A percentile compares a stretch with the other conserved stretches of the same genome.
Conservation (phyloP, 2,797 vertebrate species). For the Parauchenoglanis ngamensis region DNA sequence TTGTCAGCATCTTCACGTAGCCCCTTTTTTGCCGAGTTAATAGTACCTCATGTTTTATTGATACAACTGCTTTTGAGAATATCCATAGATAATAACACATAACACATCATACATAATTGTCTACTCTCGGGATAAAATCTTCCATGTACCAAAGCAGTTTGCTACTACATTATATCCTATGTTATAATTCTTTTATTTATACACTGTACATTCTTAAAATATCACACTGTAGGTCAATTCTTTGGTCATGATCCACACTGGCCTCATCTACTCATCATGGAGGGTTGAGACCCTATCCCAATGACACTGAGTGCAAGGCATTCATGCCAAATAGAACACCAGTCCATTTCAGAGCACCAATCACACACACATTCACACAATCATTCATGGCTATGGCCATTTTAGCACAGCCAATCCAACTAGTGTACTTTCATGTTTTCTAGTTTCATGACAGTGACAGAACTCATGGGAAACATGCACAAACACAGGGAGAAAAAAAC, state of each 20-base stretch:
- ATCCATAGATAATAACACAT: not conserved
- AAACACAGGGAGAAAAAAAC: not conserved
- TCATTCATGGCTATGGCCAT: not conserved
- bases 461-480: not conserved
- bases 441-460: not conserved
- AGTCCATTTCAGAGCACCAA: not conserved
- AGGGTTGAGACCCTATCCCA: not conserved
- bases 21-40: no score
- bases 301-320: not conserved
- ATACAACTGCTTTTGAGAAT: not conserved
- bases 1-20: no score
- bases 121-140: not conserved
- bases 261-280: not conserved
- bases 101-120: not conserved
- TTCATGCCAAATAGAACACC: not conserved
- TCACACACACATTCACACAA: not conserved
- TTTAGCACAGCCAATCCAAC: not conserved
- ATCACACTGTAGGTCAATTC: not conserved
- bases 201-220: not conserved
- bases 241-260: not conserved
- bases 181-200: not conserved
- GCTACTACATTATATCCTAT: not conserved
- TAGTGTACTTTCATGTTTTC: not conserved
- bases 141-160: not conserved
- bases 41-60: not conserved